Base-by-base conservation (phyloP, 2,113 vertebrate genomes). In the Saguinus midas region DNA sequence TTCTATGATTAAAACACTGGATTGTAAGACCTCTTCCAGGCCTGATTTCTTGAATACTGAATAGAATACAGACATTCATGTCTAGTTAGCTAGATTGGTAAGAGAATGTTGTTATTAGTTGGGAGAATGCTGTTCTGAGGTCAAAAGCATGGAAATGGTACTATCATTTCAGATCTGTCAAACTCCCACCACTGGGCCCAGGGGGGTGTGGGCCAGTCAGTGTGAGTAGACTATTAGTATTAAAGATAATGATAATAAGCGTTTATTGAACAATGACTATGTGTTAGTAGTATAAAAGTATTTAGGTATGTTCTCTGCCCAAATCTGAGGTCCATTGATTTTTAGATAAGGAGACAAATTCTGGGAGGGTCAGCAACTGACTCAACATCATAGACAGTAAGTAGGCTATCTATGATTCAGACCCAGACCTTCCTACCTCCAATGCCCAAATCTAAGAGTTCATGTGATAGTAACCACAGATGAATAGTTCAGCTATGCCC, bases 261-360 rank as follows among this genome's bases (percentile, higher is more conserved):
- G 29, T 13, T 40, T 79, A 57, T 12, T 78, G 57, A 73, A 14
- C 2, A 40, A 52, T 14, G n/a, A 37, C 5, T 8, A 0, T 61
- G 16, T 29, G 1, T 80, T 52, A 72, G 8, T n/a, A 5, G 48
- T 57, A 3, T 50, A 18, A 21, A 72, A 21, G 27, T 25, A 35
- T 48, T 75, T 52, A 52, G 61, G 35, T 27, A 35, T 25, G 16
- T 73, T n/a, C 12, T 95, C 29, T 40, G 72, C 16, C 95, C 40
- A 64, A 73, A 68, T 45, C 45, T 87, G 25, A 95, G 21, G 11
- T 48, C 17, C 18, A 50, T 14, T 68, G 3, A 66, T 78, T 90
- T 70, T 90, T 64, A 72, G 55, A 61, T 45, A 66, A 92, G 37
- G 76, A 78, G 27, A 78, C 23, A 80, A 58, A 76, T 12, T 75